Base-by-base conservation (phyloP, 2,797 vertebrate species). In the Selene dorsalis region DNA sequence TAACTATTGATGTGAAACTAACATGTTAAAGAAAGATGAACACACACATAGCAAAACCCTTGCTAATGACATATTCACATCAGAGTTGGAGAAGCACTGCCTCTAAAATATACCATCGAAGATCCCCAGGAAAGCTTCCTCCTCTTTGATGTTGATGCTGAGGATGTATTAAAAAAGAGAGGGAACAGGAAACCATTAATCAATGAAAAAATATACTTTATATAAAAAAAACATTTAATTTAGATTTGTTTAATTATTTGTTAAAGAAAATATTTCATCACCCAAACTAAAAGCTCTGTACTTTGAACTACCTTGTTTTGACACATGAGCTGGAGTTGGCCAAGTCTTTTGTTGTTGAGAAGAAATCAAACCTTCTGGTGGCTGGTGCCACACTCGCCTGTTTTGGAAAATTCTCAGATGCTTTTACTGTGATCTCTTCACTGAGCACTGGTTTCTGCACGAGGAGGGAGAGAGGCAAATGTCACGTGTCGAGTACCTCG, bases 91-190 rank as follows among this genome's bases (percentile, higher is more conserved):
- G 4, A 78, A 30, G 6, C 14, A 50, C 28, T 8, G 20, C 39
- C 38, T 88, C 70, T 96, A 99, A 90, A 98, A 96, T 93, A 99
- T 95, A 5, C 91, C 98, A 95, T 98, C 97, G 95, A 99, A 98
- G 94, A 99, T 97, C 87, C 96, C 96, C 79, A 96, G 53, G 73
- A 96, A 97, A 73, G 92, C 89, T 67, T 96, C 95, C 41, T 95
- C 92, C 92, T 97, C 96, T 60, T 87, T 89, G 81, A 74, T 86
- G 89, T 91, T 91, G 87, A 93, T 93, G 76, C 93, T 92, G 75
- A 66, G 70, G 1, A 9, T 48, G 53, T 4, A 20, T 18, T 43
- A 26, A 77, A 68, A 26, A 57, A 24, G 52, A 24, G 28, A 28
- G 9, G 10, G 16, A 26, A 7, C 6, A 2, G 3, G 3, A 45